Evolutionary conservation across 2,888 invertebrate genomes (phyloP), one percentile per base, ranked within the genome.

Genomic region (Patella caerulea): DNA sequence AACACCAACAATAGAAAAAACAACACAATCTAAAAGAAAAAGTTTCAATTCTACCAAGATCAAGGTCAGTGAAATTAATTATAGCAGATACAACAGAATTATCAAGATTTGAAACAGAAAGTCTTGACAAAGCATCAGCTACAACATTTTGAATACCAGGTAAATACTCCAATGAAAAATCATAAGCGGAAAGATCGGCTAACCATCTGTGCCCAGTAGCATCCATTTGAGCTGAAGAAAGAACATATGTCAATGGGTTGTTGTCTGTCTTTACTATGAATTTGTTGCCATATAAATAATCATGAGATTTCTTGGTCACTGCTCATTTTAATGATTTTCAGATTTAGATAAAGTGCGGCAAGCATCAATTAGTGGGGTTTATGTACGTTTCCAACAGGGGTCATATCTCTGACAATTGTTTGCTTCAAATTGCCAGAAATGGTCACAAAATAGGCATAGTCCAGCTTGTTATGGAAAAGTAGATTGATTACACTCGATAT

Each of bases 61-160:
- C 24, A 11, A 71, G 19, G 52, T 75, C 73, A 54, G 15, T 15
- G n/a, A n/a, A 59, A 59, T 59, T 59, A n/a, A 76, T 54, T 12
- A 79, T 74, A n/a, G 71, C 34, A 9, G 29, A 15, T 17, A 78
- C 72, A 3, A 73, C 45, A 1, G 12, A 65, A 15, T 71, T 34
- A 1, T 73, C 72, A 19, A 19, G 15, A 24, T 56, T 24, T 24
- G 24, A 59, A 19, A 76, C n/a, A 34, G 77, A 80, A 45, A 79
- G 69, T 53, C 82, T 19, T 55, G 91, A 82, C 15, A 81, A 74
- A 15, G 54, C 74, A 74, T 83, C 84, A 4, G 84, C 81, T 80
- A 83, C 83, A 14, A 73, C 52, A 69, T 83, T 83, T 1, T 59
- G 56, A n/a, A 71, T 59, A 29, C 84, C 83, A 29, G 83, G 79